These are phyloP conservation scores for Lota lota DNA, from an alignment of 2,113 vertebrate genomes.

Conservation along the genomic window DNA sequence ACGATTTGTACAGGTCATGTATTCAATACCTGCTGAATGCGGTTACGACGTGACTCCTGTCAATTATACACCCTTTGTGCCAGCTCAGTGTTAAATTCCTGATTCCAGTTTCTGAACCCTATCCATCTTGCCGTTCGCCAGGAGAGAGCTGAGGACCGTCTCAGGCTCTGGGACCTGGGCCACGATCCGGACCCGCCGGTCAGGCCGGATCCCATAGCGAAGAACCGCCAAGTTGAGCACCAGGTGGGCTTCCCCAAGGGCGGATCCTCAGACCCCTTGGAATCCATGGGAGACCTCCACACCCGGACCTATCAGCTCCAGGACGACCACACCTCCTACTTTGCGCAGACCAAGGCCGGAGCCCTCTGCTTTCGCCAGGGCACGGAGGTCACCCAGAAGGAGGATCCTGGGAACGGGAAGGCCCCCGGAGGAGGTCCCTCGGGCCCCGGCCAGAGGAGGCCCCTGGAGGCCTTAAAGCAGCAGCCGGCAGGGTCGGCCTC, in stretches of 20 bases:
- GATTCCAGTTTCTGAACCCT: too few species aligned
- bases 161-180: slow-evolving; percentile 33
- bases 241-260: not conserved
- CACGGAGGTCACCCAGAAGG: slow-evolving; percentile 83
- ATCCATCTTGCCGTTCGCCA: not conserved
- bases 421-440: slow-evolving; percentile 49
- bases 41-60: too few species aligned
- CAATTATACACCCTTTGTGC: too few species aligned
- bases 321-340: slow-evolving; percentile 83
- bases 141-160: slow-evolving; percentile 35
- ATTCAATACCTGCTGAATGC: too few species aligned
- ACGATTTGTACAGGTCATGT: too few species aligned
- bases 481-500: slow-evolving; percentile 15
- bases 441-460: slow-evolving; percentile 47
- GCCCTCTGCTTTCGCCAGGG: slow-evolving; percentile 91
- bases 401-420: slow-evolving; percentile 58
- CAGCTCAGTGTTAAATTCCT: too few species aligned
- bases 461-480: slow-evolving; percentile 49
- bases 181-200: slow-evolving; percentile 10
- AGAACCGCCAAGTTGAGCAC: slow-evolving; percentile 5
- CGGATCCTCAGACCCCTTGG: slow-evolving; percentile 28
- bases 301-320: slow-evolving; percentile 76
- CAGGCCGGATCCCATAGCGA: slow-evolving; percentile 7
- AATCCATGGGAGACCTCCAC: slow-evolving; percentile 73
- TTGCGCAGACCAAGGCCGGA: slow-evolving; percentile 88